phyloP scores from a whole-genome alignment of 1,140 invertebrate species.

The Amyelois transitella region DNA sequence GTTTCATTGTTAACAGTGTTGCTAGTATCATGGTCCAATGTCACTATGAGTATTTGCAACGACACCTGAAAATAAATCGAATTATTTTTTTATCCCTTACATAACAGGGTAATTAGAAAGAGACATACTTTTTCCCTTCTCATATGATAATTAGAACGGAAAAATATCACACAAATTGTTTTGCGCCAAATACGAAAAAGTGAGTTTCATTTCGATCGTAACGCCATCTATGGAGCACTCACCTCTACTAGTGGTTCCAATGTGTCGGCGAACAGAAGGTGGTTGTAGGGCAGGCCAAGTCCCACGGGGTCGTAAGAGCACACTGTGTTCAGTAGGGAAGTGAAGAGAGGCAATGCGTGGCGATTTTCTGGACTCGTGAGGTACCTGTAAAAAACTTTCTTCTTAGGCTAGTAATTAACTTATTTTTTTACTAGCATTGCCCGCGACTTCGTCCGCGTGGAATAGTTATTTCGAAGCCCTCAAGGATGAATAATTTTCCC shows the following conservation, averaged over 20 bases:
- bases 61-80: conserved; percentile 75
- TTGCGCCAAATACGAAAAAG: neutral
- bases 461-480: too few species aligned
- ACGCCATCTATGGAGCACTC: conserved; percentile 5
- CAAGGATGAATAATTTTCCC: too few species aligned
- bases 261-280: conserved; percentile 95
- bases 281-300: conserved; percentile 97
- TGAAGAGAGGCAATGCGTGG: conserved; percentile 98
- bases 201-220: neutral
- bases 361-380: conserved; percentile 80
- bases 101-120: too few species aligned
- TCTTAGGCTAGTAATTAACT: neutral
- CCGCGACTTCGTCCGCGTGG: too few species aligned
- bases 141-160: too few species aligned
- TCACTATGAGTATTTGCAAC: conserved; percentile 96
- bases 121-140: too few species aligned
- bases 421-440: too few species aligned
- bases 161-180: too few species aligned
- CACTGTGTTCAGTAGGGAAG: conserved; percentile 96
- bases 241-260: conserved; percentile 95
- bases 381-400: conserved; percentile 50
- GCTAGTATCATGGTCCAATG: conserved; percentile 91
- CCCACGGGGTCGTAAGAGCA: conserved; percentile 98
- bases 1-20: conserved; percentile 46
- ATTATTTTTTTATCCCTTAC: too few species aligned